Conservation (phyloP, 2,888 invertebrate genomes). For the Metalampra italica region DNA sequence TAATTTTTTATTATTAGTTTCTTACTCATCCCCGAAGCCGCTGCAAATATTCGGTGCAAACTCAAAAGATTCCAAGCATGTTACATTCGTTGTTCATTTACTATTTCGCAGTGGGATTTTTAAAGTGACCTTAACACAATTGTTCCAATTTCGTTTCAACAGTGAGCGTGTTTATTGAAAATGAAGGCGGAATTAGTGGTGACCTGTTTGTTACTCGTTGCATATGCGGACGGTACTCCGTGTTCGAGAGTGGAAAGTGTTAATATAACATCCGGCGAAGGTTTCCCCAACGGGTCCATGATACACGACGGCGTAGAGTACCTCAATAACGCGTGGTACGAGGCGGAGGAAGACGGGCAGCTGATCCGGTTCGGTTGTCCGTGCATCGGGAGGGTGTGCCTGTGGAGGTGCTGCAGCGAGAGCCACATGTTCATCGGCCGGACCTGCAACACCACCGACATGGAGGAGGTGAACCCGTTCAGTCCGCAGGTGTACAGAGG, state of each 20-base stretch:
- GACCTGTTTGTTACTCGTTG: constrained; percentile 21
- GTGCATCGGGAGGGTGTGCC: constrained; percentile 50
- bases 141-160: neutral
- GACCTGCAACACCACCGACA: constrained; percentile 35
- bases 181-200: constrained; percentile 36
- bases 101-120: constrained; percentile 1
- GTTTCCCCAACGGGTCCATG: constrained; percentile 45
- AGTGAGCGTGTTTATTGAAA: constrained; percentile 7
- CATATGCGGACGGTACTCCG: constrained; percentile 30
- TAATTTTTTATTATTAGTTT: constrained; percentile 27
- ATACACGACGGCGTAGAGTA: constrained; percentile 50
- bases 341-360: constrained; percentile 33
- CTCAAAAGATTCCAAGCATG: constrained; percentile 1
- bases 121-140: neutral
- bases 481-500: constrained; percentile 53
- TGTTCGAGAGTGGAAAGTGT: constrained; percentile 51
- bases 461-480: constrained; percentile 44
- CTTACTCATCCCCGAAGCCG: constrained; percentile 20
- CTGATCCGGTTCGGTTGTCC: constrained; percentile 49
- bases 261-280: constrained; percentile 48
- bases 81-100: neutral
- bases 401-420: constrained; percentile 57
- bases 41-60: constrained; percentile 14
- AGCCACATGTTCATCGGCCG: constrained; percentile 36
- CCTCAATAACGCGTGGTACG: constrained; percentile 43